A percentile compares a stretch with the other conserved stretches of the same genome.
These are phyloP conservation scores for Spongia lamella DNA, from an alignment of 37 sponge, comb jelly and placozoan genomes.

Conservation along the genomic window DNA sequence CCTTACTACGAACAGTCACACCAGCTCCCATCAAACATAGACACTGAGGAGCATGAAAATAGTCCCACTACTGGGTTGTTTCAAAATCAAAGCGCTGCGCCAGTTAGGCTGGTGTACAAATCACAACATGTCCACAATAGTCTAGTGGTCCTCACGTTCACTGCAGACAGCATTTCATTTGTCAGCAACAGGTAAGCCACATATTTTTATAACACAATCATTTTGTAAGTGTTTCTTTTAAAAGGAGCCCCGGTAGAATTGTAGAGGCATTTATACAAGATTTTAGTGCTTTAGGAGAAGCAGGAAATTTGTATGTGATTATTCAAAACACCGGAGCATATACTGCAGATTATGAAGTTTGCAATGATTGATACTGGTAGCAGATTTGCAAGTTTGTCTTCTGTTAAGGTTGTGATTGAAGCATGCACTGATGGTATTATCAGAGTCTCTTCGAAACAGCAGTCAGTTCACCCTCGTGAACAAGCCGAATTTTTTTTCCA, in stretches of 20 bases:
- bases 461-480: constrained; percentile 53
- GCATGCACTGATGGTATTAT: constrained; percentile 77
- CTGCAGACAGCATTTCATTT: constrained; percentile 68
- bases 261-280: constrained; percentile 76
- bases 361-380: neutral
- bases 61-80: too few relatives aligned
- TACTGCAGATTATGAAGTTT: constrained; percentile 69
- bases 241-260: constrained; percentile 76
- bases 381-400: neutral
- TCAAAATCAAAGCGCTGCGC: neutral
- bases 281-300: constrained; percentile 60
- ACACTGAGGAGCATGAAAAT: too few relatives aligned
- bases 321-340: constrained; percentile 75
- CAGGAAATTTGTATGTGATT: constrained; percentile 57
- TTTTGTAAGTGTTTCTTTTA: neutral
- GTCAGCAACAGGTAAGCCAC: constrained; percentile 57
- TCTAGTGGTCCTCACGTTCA: constrained; percentile 72
- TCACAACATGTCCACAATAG: constrained; percentile 63
- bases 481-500: constrained; percentile 51
- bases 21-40: too few relatives aligned
- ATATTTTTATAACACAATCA: neutral
- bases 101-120: constrained; percentile 46
- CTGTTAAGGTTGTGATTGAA: constrained; percentile 48
- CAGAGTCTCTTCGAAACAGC: constrained; percentile 50
- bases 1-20: constrained; percentile 3